phyloP scores from a whole-genome alignment of 2,888 invertebrate species.

The Orthonychiurus folsomi region DNA sequence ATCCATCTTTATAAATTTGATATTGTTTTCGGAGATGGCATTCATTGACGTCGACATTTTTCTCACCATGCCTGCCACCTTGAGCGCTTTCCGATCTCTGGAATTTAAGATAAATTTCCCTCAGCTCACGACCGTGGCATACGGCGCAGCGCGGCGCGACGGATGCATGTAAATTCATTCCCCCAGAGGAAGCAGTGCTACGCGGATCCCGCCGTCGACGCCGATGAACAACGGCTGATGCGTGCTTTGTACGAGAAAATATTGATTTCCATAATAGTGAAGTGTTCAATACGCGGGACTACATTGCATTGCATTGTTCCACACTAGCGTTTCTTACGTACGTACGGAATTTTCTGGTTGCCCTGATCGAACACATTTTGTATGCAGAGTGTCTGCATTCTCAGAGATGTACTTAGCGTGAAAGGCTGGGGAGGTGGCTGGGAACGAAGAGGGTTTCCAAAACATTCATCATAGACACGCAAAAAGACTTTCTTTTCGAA shows the following conservation, averaged over 20 bases:
- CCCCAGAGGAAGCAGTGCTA: no score
- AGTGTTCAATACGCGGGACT: neutral
- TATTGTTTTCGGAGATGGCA: no score
- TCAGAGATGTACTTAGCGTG: no score
- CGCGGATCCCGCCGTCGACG: no score
- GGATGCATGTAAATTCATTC: no score
- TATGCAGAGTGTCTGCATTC: neutral
- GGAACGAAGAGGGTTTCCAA: neutral
- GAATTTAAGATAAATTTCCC: neutral
- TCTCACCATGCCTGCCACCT: no score
- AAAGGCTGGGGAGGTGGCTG: no score
- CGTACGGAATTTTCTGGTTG: neutral
- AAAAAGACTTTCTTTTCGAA: neutral
- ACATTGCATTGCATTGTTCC: neutral
- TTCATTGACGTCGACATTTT: no score
- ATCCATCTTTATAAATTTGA: no score
- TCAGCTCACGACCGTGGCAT: neutral
- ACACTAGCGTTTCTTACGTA: no score
- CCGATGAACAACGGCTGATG: neutral
- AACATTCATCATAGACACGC: neutral
- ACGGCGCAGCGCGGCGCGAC: neutral
- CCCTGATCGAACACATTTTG: neutral
- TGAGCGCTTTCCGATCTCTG: no score
- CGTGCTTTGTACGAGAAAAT: neutral
- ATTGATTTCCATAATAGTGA: constrained; percentile 1